Evolutionary conservation across 2,113 vertebrate species (phyloP).

Genomic region (Microcebus jonahi): DNA sequence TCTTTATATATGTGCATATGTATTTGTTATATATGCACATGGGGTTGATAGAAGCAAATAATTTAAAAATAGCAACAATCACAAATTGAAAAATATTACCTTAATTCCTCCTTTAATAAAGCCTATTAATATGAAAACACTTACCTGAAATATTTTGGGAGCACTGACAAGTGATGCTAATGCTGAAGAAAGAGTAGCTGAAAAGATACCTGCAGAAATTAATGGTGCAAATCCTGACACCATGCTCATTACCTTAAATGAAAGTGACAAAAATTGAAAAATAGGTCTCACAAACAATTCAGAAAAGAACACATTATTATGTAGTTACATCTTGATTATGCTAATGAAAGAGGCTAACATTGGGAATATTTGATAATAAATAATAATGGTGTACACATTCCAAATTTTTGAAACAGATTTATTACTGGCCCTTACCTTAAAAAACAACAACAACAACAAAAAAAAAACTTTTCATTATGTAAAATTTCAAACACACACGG

Average conservation of each 20-base stretch:
- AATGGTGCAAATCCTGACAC: conserved; percentile 97
- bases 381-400: neutral
- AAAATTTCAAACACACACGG: neutral
- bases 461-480: neutral
- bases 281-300: neutral
- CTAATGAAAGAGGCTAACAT: neutral
- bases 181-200: conserved; percentile 98
- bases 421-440: neutral
- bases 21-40: neutral
- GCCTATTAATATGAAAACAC: conserved; percentile 25
- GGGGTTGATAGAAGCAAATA: neutral
- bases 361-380: neutral
- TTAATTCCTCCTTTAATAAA: neutral
- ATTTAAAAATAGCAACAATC: conserved; percentile 41
- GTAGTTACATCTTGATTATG: neutral
- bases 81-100: neutral
- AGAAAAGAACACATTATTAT: neutral
- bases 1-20: neutral
- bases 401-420: conserved; percentile 30
- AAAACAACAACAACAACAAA: neutral
- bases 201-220: conserved; percentile 98
- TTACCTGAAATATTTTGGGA: conserved; percentile 98
- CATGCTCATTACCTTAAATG: conserved; percentile 93
- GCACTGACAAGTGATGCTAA: conserved; percentile 98
- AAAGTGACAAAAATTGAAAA: neutral